A percentile compares a stretch with the other conserved stretches of the same genome.
These are phyloP conservation scores for Gasterosteus aculeatus DNA, from an alignment of 2,113 vertebrate species.

Conservation along the genomic window DNA sequence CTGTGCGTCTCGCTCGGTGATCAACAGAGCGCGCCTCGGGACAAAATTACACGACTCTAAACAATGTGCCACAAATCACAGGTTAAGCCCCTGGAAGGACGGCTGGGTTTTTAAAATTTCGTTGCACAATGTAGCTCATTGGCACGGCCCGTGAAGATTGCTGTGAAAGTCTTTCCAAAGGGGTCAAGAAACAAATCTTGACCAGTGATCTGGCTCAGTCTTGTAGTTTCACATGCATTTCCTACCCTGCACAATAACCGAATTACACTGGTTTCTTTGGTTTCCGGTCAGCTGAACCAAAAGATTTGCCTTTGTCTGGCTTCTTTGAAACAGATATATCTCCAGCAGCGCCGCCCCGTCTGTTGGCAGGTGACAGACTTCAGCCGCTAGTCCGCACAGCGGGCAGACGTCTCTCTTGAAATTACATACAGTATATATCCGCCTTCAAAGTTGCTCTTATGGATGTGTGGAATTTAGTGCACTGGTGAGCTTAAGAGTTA, in stretches of 20 bases:
- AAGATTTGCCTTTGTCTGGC: not conserved
- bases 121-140: constrained; percentile 31
- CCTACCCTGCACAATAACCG: too few relatives aligned
- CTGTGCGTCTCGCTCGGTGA: constrained; percentile 8
- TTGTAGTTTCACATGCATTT: not conserved
- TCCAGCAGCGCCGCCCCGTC: not conserved
- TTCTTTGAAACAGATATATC: not conserved
- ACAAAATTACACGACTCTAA: constrained; percentile 58
- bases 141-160: constrained; percentile 17
- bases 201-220: not conserved
- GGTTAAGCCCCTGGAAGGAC: constrained; percentile 57
- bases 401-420: constrained; percentile 26
- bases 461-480: constrained; percentile 72
- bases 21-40: constrained; percentile 40
- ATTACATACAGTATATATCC: constrained; percentile 61
- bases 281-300: not conserved
- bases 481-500: constrained; percentile 37
- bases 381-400: constrained; percentile 12
- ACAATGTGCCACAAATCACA: constrained; percentile 67
- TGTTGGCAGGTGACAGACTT: constrained; percentile 17
- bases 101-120: constrained; percentile 39
- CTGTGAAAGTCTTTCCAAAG: not conserved
- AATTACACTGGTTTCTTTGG: not conserved
- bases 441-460: constrained; percentile 66
- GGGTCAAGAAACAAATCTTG: not conserved